Evolutionary conservation across 2,797 vertebrate genomes (phyloP), one percentile per base, ranked within the genome.

Genomic region (Leuciscus waleckii): DNA sequence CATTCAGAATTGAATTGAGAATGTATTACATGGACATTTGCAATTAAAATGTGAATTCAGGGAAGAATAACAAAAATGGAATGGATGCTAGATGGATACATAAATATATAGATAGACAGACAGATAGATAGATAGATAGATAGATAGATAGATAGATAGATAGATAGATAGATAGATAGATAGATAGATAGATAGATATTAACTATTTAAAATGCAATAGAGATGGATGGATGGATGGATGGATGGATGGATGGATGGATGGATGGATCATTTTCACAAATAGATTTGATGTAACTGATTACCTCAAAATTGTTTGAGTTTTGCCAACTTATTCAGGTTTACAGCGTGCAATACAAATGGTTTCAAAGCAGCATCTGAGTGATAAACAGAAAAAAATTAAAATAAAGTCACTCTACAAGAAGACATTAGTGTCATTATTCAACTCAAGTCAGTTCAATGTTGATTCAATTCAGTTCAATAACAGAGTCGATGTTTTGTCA

Each of bases 161-260:
- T 6, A 19, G 68, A 70, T 69, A 9, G 35, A 39, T 23, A 7
- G 0, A 67, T 19, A 1, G 0, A 32, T 32, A 0, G 0, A 35
- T 35, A 1, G 17, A 68, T 32, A 49, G 49, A 51, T 51, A n/a
- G n/a, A n/a, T n/a, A n/a, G n/a, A n/a, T n/a, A n/a, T n/a, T n/a
- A n/a, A 51, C 49, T 17, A 51, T 51, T 51, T 51, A 17, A 17
- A 51, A 46, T 46, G 43, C 13, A 46, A 43, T 43, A 43, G 9
- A 3, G 10, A 29, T 68, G 1, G 63, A 65, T 65, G 63, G 63
- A 17, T 32, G 6, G 32, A 68, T 35, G 14, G 32, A 54, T 54
- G 2, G 51, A 49, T 49, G 32, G 32, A 21, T 21, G 2, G 51
- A 51, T 51, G 49, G 19, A 56, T 56, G 19, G 7, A 56, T 23